A percentile compares a stretch with the other conserved stretches of the same genome.
These are phyloP conservation scores for Globodera rostochiensis DNA, from an alignment of 1,140 invertebrate species.

Conservation along the genomic window DNA sequence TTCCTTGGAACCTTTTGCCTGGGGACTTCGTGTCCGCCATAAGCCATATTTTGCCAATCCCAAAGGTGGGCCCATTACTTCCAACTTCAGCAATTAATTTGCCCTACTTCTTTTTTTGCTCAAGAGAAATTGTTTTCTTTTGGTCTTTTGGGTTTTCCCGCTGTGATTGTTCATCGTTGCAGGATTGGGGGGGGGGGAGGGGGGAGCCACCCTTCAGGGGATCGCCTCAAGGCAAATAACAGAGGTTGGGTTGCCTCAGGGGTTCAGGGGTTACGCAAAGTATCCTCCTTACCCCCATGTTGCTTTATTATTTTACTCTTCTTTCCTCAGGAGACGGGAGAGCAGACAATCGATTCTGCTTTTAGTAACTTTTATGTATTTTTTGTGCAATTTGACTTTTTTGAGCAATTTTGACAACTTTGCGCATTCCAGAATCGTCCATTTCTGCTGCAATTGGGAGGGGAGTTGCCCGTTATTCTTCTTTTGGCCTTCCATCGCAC, in stretches of 20 bases:
- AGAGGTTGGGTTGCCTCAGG: neutral
- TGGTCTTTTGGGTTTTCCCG: neutral
- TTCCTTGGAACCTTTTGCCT: neutral
- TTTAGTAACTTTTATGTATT: neutral
- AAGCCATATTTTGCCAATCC: neutral
- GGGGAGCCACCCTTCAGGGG: too few relatives aligned
- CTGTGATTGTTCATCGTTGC: neutral
- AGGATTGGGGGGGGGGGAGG: too few relatives aligned
- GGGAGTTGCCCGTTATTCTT: too few relatives aligned
- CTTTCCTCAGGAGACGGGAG: too few relatives aligned
- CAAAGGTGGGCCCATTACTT: neutral
- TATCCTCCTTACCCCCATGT: too few relatives aligned
- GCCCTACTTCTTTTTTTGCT: neutral
- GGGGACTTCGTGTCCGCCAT: neutral
- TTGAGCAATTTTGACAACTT: neutral
- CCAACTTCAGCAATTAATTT: conserved; percentile 2
- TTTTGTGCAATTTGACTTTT: neutral
- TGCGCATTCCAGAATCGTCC: too few relatives aligned
- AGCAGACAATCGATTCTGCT: neutral
- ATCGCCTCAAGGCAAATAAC: neutral
- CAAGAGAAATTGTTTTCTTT: neutral
- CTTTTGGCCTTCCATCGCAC: too few relatives aligned
- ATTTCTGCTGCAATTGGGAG: too few relatives aligned
- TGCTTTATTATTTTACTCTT: neutral
- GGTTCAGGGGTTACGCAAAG: too few relatives aligned